Conservation (phyloP, 2,888 invertebrate species). For the Drosophila phalerata region DNA sequence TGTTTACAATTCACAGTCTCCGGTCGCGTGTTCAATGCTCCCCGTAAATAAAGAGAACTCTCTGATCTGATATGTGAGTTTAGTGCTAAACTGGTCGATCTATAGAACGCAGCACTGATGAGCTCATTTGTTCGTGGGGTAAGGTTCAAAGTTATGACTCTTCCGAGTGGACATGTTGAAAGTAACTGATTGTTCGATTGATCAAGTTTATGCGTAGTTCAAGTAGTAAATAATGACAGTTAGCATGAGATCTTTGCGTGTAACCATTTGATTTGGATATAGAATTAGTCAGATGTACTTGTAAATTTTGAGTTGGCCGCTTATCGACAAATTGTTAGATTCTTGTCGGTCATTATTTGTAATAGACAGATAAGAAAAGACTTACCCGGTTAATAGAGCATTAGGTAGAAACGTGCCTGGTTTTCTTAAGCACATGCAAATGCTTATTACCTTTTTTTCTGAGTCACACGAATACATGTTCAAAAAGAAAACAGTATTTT, state of each 20-base stretch:
- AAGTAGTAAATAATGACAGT: conserved; percentile 8
- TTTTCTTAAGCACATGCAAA: conserved; percentile 34
- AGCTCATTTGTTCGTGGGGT: conserved; percentile 14
- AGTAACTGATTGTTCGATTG: conserved; percentile 24
- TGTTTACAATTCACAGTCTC: conserved; percentile 67
- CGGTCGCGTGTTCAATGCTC: conserved; percentile 70
- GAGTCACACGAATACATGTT: conserved; percentile 36
- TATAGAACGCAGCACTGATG: conserved; percentile 40
- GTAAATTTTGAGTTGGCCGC: conserved; percentile 11
- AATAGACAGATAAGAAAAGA: conserved; percentile 45
- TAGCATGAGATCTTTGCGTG: conserved; percentile 22
- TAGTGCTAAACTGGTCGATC: conserved; percentile 34
- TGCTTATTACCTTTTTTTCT: conserved; percentile 23
- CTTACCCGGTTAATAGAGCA: conserved; percentile 32
- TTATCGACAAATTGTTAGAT: conserved; percentile 35
- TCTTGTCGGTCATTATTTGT: conserved; percentile 40
- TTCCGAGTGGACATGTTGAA: conserved; percentile 16
- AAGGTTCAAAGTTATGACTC: conserved; percentile 6
- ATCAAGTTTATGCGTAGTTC: conserved; percentile 18
- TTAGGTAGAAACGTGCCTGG: conserved; percentile 39
- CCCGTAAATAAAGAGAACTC: conserved; percentile 22
- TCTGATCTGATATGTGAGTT: conserved; percentile 25
- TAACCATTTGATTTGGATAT: conserved; percentile 1
- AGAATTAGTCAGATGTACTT: conserved; percentile 6
- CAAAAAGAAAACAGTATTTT: conserved; percentile 3